Percentiles rank a stretch among this genome's conserved stretches.
phyloP scores from a whole-genome alignment of 1,140 invertebrate species.

The Lepidostoma basale region DNA sequence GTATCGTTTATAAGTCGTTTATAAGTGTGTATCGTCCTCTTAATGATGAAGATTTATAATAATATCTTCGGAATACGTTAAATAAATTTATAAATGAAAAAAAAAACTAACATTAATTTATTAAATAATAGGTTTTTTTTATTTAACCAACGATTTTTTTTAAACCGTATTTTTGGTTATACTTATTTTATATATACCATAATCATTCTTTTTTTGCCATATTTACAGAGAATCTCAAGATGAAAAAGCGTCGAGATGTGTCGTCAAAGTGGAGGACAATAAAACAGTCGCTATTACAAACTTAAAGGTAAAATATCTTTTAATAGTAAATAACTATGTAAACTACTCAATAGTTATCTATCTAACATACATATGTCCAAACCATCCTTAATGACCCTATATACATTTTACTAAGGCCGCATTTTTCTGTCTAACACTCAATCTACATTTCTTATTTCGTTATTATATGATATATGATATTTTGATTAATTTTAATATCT shows the following conservation, averaged over 20 bases:
- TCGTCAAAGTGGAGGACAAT: slow-evolving; percentile 56
- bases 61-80: no score
- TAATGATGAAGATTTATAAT: neutral
- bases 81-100: neutral
- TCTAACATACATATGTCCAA: neutral
- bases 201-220: slow-evolving; percentile 23
- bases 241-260: slow-evolving; percentile 45
- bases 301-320: slow-evolving; percentile 59
- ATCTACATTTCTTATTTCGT: neutral
- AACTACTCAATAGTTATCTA: neutral
- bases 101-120: neutral
- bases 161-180: neutral
- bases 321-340: neutral
- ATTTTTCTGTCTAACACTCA: neutral
- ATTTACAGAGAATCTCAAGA: slow-evolving; percentile 49
- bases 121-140: no score
- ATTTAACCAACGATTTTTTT: neutral
- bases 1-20: no score
- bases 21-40: neutral
- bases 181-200: neutral
- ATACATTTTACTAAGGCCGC: neutral
- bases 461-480: neutral
- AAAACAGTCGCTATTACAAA: slow-evolving; percentile 61
- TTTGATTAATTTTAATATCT: neutral
- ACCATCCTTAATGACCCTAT: neutral